Conservation (phyloP, 2,888 invertebrate species). For the Anaspis maculata region DNA sequence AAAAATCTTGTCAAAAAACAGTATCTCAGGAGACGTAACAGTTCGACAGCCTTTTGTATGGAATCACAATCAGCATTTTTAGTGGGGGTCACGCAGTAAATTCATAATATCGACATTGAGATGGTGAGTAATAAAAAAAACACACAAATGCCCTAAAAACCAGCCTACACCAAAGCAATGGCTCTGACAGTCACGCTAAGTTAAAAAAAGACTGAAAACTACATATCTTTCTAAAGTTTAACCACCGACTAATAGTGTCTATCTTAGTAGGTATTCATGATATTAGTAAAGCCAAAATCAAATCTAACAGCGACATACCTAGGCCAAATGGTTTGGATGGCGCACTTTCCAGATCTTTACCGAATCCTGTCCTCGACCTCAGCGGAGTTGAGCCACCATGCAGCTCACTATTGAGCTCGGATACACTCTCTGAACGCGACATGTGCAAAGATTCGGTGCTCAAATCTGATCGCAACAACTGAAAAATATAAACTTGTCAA, state of each 20-base stretch:
- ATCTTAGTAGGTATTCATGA: too few species aligned
- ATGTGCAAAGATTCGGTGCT: slow-evolving; percentile 73
- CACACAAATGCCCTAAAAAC: slow-evolving; percentile 10
- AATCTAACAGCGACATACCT: slow-evolving; percentile 51
- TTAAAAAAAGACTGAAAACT: slow-evolving; percentile 11
- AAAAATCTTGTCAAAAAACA: too few species aligned
- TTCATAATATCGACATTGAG: slow-evolving; percentile 6
- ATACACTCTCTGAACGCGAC: slow-evolving; percentile 75
- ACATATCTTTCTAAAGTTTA: too few species aligned
- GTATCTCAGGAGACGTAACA: too few species aligned
- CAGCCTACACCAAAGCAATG: slow-evolving; percentile 17
- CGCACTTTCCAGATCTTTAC: slow-evolving; percentile 46
- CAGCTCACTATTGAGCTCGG: slow-evolving; percentile 65
- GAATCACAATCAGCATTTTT: too few species aligned
- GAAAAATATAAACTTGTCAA: slow-evolving; percentile 13
- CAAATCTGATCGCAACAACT: slow-evolving; percentile 76
- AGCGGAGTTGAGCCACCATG: slow-evolving; percentile 27
- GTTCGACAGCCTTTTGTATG: too few species aligned
- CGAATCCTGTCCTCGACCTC: slow-evolving; percentile 35
- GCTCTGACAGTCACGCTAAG: slow-evolving; percentile 13
- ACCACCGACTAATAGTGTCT: too few species aligned
- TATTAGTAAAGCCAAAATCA: too few species aligned
- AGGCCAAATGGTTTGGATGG: slow-evolving; percentile 72
- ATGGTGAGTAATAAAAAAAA: slow-evolving; percentile 7
- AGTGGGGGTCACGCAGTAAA: too few species aligned